Conservation (phyloP, 2,113 vertebrate species). For the Paradoxurus hermaphroditus region DNA sequence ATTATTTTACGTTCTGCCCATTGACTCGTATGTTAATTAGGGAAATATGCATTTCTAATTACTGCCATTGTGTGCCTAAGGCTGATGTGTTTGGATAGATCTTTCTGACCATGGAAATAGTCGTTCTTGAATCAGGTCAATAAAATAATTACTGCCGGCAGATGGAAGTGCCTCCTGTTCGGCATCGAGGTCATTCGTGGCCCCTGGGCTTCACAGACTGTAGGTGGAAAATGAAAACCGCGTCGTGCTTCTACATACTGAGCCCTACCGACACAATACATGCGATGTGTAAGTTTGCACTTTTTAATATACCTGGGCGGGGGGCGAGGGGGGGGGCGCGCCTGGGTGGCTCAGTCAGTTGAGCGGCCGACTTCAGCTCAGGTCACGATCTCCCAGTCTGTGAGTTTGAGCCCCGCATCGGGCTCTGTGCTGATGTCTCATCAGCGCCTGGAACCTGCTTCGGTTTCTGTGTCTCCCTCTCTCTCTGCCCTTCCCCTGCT, state of each 20-base stretch:
- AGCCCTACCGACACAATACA: background rate
- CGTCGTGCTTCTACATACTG: background rate
- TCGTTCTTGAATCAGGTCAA: conserved; percentile 62
- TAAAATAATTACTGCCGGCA: conserved; percentile 59
- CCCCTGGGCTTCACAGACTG: conserved; percentile 39
- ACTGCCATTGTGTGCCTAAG: conserved; percentile 40
- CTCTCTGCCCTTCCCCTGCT: too few relatives aligned
- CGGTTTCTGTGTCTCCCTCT: too few relatives aligned
- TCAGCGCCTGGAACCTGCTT: too few relatives aligned
- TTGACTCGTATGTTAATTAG: conserved; percentile 57
- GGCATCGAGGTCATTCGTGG: conserved; percentile 39
- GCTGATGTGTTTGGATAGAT: conserved; percentile 51
- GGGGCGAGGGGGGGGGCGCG: too few relatives aligned
- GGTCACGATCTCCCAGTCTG: too few relatives aligned
- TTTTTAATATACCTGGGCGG: too few relatives aligned
- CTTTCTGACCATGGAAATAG: conserved; percentile 55
- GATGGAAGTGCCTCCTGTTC: conserved; percentile 51
- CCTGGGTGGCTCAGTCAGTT: too few relatives aligned
- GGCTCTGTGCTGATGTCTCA: too few relatives aligned
- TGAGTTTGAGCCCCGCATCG: too few relatives aligned
- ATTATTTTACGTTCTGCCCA: conserved; percentile 19
- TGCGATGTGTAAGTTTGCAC: background rate
- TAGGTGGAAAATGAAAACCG: conserved; percentile 49
- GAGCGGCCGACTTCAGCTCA: too few relatives aligned
- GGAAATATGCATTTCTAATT: conserved; percentile 53